phyloP scores from a whole-genome alignment of 1,140 invertebrate genomes.

The Bombus impatiens region DNA sequence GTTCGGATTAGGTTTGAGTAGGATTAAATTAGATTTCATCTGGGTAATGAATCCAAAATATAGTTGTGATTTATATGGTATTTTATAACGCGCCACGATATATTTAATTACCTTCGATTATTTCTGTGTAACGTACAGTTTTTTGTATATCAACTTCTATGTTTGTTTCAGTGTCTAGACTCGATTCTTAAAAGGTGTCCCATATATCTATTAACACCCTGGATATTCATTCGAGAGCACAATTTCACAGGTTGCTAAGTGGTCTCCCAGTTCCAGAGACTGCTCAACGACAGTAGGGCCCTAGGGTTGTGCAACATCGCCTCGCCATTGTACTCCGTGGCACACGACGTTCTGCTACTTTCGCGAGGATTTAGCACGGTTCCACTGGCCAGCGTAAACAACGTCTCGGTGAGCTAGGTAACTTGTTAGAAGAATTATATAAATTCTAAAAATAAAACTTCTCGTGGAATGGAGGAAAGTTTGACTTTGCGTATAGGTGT shows the following conservation, averaged over 20 bases:
- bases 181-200: not conserved
- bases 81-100: too few relatives aligned
- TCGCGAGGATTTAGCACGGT: constrained; percentile 52
- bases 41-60: too few relatives aligned
- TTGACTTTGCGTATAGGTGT: too few relatives aligned
- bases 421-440: not conserved
- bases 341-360: constrained; percentile 44
- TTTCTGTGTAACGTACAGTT: too few relatives aligned
- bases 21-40: too few relatives aligned
- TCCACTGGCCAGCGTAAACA: constrained; percentile 31
- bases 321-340: constrained; percentile 53
- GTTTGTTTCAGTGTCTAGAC: too few relatives aligned
- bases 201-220: not conserved
- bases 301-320: constrained; percentile 56
- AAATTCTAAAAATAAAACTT: not conserved
- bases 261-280: constrained; percentile 58
- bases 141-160: too few relatives aligned
- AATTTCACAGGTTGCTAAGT: constrained; percentile 39
- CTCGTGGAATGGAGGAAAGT: too few relatives aligned
- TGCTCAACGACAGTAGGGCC: constrained; percentile 63
- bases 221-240: not conserved
- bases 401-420: not conserved
- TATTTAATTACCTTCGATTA: too few relatives aligned
- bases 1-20: too few relatives aligned
- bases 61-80: too few relatives aligned